Evolutionary conservation across 2,113 vertebrate genomes (phyloP).

Genomic region (Hucho hucho): DNA sequence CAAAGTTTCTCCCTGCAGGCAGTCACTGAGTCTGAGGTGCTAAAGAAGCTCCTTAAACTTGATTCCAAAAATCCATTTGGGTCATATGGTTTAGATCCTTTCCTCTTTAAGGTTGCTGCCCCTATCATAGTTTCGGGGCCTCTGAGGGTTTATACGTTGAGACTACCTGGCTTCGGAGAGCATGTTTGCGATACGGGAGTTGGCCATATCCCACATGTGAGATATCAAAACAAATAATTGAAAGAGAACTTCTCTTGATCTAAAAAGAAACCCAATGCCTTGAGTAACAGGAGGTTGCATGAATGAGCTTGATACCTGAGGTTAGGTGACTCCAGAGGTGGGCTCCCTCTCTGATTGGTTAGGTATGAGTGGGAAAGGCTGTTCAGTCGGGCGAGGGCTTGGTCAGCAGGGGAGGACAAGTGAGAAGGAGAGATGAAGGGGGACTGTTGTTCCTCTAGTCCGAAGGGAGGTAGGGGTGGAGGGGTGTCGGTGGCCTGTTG

Average conservation of each 20-base stretch:
- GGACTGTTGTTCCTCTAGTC: background rate
- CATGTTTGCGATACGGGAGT: too few species aligned
- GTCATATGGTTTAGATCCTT: too few species aligned
- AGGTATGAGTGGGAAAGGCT: conserved; percentile 54
- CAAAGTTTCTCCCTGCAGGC: too few species aligned
- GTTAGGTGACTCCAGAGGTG: conserved; percentile 56
- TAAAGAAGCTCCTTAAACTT: too few species aligned
- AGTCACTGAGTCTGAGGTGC: too few species aligned
- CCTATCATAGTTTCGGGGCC: too few species aligned
- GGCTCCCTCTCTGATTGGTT: conserved; percentile 57
- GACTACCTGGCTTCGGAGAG: too few species aligned
- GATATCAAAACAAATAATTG: too few species aligned
- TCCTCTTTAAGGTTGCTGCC: too few species aligned
- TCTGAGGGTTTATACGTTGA: too few species aligned
- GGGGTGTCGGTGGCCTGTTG: conserved; percentile 43
- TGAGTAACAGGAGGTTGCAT: background rate
- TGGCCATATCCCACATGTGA: too few species aligned
- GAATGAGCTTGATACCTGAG: conserved; percentile 59
- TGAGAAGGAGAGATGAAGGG: background rate
- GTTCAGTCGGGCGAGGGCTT: conserved; percentile 53
- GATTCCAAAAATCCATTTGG: too few species aligned
- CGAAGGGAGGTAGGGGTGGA: background rate
- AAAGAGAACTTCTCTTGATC: background rate
- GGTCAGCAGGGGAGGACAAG: conserved; percentile 45
- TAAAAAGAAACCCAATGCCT: background rate